Evolutionary conservation across 2,113 vertebrate genomes (phyloP).

Genomic region (Hippocampus guttulatus): DNA sequence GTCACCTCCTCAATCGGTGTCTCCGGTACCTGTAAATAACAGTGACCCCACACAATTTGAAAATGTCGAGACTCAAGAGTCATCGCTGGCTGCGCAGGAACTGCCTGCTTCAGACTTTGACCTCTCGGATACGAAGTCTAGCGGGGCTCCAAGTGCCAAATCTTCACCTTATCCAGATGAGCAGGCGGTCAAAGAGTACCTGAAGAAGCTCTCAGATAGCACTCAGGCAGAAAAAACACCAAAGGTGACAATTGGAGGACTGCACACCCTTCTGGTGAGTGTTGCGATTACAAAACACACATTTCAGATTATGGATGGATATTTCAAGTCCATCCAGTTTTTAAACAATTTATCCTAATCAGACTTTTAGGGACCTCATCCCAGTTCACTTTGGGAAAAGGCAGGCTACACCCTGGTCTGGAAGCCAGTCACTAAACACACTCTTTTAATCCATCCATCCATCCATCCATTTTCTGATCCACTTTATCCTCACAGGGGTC

Average conservation of each 20-base stretch:
- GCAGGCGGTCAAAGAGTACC: conserved; percentile 77
- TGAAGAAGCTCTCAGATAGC: conserved; percentile 72
- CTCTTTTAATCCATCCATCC: too few relatives aligned
- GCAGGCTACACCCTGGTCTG: too few relatives aligned
- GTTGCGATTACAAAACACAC: not conserved
- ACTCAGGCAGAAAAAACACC: conserved; percentile 49
- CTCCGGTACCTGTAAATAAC: not conserved
- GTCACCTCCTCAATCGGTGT: conserved; percentile 1
- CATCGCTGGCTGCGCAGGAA: conserved; percentile 36
- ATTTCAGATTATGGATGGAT: not conserved
- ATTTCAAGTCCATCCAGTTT: not conserved
- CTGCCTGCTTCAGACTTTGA: conserved; percentile 24
- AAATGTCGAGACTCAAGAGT: conserved; percentile 9
- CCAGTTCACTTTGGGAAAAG: too few relatives aligned
- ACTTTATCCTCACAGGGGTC: too few relatives aligned
- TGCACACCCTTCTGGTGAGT: conserved; percentile 60
- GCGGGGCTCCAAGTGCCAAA: conserved; percentile 38
- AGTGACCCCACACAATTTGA: conserved; percentile 1
- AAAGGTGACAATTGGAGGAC: conserved; percentile 48
- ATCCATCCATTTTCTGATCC: too few relatives aligned
- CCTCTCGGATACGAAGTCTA: not conserved
- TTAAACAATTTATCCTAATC: too few relatives aligned
- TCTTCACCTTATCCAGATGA: conserved; percentile 69
- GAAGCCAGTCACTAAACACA: too few relatives aligned
- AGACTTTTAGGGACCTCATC: too few relatives aligned